phyloP scores from a whole-genome alignment of 2,113 vertebrate species.

The Rhodinocichla rosea region DNA sequence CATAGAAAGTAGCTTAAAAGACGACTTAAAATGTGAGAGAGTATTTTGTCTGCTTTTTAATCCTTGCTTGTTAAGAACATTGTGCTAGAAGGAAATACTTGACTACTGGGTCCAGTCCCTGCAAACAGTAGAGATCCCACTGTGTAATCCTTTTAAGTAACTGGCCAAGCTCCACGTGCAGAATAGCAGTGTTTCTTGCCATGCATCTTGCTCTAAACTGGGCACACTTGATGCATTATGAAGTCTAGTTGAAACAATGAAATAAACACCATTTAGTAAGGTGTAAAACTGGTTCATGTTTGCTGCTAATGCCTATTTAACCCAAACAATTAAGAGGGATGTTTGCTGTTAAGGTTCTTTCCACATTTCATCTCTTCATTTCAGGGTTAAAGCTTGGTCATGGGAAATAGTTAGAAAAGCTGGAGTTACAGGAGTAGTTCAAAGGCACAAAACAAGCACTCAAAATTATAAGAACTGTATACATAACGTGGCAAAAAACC shows the following conservation, averaged over 20 bases:
- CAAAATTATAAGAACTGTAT: neutral
- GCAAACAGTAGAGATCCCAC: neutral
- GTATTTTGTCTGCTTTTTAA: neutral
- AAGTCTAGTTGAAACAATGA: neutral
- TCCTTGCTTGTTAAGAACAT: neutral
- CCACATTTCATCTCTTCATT: neutral
- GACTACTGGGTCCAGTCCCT: neutral
- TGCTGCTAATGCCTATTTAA: neutral
- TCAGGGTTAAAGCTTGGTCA: neutral
- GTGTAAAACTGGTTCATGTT: neutral
- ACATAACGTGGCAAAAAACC: neutral
- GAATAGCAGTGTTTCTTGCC: neutral
- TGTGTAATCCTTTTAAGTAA: constrained; percentile 39
- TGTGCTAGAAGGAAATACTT: neutral
- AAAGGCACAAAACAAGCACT: neutral
- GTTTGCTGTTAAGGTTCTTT: neutral
- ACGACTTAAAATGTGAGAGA: neutral
- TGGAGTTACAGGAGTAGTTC: neutral
- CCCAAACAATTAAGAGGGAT: neutral
- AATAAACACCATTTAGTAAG: neutral
- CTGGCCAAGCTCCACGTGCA: neutral
- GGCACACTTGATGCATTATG: neutral
- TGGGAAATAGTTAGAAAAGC: neutral
- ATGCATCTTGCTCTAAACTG: neutral
- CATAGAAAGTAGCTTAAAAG: neutral